These are phyloP conservation scores for Lasioglossum figueresi DNA, from an alignment of 2,888 invertebrate genomes.

Conservation along the genomic window DNA sequence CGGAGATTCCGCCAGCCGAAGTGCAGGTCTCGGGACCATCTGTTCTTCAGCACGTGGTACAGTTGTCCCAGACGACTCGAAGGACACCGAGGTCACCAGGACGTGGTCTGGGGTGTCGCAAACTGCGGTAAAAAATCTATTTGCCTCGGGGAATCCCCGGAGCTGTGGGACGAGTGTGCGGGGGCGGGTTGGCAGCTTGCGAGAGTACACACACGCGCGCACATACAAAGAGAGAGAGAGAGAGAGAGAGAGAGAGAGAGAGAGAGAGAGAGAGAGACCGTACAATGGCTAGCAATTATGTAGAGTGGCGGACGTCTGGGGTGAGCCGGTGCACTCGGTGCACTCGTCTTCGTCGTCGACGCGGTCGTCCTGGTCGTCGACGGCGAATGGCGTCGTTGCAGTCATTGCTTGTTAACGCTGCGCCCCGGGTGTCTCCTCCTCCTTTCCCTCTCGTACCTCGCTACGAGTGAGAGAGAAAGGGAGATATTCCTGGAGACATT, in stretches of 20 bases:
- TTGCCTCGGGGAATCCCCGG: constrained; percentile 26
- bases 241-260: constrained; percentile 6
- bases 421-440: constrained; percentile 63
- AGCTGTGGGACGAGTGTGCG: constrained; percentile 20
- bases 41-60: background rate
- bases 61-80: background rate
- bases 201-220: constrained; percentile 31
- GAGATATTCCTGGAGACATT: constrained; percentile 40
- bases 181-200: constrained; percentile 4
- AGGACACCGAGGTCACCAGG: constrained; percentile 1
- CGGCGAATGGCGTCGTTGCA: constrained; percentile 56
- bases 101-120: constrained; percentile 24
- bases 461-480: background rate
- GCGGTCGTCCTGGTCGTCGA: constrained; percentile 43
- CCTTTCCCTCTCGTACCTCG: background rate
- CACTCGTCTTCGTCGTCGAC: constrained; percentile 45
- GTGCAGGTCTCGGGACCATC: background rate
- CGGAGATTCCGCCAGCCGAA: background rate
- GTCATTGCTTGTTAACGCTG: constrained; percentile 74
- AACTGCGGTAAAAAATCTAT: constrained; percentile 47
- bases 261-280: constrained; percentile 9
- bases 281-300: constrained; percentile 77
- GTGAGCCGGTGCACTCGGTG: constrained; percentile 46
- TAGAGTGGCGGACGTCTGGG: constrained; percentile 76
- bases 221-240: background rate